Evolutionary conservation across 2,113 vertebrate genomes (phyloP), one percentile per base, ranked within the genome.

Genomic region (Syrrhaptes paradoxus): DNA sequence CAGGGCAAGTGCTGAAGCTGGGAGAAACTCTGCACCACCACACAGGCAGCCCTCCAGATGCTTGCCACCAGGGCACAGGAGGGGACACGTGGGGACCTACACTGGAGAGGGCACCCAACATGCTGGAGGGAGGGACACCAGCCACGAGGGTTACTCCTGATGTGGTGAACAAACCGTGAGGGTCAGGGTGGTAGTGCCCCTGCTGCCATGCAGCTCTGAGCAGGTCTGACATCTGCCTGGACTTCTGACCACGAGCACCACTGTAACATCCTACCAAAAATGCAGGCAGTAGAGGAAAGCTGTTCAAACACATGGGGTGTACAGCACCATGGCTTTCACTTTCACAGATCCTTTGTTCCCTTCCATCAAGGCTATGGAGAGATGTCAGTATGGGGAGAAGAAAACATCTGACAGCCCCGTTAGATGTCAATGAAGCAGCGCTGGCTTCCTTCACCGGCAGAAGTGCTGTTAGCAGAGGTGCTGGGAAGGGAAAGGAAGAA

Each of bases 31-130:
- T 28, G 24, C 20, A 5, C 24, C 9, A 10, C 16, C 38, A 26
- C 2, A 1, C 34, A 63, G 49, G n/a, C n/a, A 48, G 38, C 57
- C 29, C 13, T 66, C n/a, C 31, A 1, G 3, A 5, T 1, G 6
- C 31, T 9, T 1, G 1, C 4, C 16, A 18, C 31, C 3, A 2
- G 19, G 26, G 46, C 58, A 61, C 3, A 4, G 51, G 26, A 61
- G 34, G 8, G 72, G 11, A 72, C 31, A 34, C 0, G 0, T 7
- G 11, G 17, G 24, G n/a, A 58, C n/a, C 24, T 36, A 5, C 0
- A 5, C 10, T 78, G 32, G 11, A 58, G 8, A 57, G 11, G 13
- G 8, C 36, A 28, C 20, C 7, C 2, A 2, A 2, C 4, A 1
- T 0, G 0, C 14, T 75, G 51, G 38, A 36, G 9, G 38, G 36